A percentile compares a stretch with the other conserved stretches of the same genome.
These are phyloP conservation scores for Idris sp. DNA, from an alignment of 1,140 invertebrate species.

Conservation along the genomic window DNA sequence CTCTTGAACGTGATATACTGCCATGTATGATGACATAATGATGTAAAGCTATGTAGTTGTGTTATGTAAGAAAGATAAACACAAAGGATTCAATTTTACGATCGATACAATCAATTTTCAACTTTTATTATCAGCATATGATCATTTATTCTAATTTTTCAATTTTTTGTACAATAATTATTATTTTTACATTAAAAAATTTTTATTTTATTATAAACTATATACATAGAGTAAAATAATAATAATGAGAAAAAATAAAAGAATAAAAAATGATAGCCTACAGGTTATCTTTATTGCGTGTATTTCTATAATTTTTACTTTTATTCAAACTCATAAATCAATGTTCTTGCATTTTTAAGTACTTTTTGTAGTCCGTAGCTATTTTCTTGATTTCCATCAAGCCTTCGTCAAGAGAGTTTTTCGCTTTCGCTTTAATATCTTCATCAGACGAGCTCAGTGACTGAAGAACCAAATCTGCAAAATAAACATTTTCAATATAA, in stretches of 20 bases:
- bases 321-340: constrained; percentile 8
- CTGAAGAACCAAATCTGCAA: constrained; percentile 81
- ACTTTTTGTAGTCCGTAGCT: constrained; percentile 78
- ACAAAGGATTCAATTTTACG: too few species aligned
- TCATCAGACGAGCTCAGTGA: constrained; percentile 78
- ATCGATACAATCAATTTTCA: too few species aligned
- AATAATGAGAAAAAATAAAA: too few species aligned
- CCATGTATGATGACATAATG: constrained; percentile 43
- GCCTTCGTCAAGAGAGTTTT: constrained; percentile 72
- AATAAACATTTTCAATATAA: too few species aligned
- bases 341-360: constrained; percentile 63
- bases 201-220: too few species aligned
- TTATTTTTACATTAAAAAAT: too few species aligned
- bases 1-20: constrained; percentile 27
- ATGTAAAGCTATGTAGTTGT: constrained; percentile 31
- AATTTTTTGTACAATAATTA: too few species aligned
- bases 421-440: constrained; percentile 69
- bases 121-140: too few species aligned
- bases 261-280: too few species aligned
- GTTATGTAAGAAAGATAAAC: constrained; percentile 26
- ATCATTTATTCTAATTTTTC: too few species aligned
- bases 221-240: too few species aligned
- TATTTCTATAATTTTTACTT: constrained; percentile 4
- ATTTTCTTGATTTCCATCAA: constrained; percentile 79
- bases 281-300: too few species aligned